Evolutionary conservation across 2,888 invertebrate species (phyloP).

Genomic region (Tribolium freemani): DNA sequence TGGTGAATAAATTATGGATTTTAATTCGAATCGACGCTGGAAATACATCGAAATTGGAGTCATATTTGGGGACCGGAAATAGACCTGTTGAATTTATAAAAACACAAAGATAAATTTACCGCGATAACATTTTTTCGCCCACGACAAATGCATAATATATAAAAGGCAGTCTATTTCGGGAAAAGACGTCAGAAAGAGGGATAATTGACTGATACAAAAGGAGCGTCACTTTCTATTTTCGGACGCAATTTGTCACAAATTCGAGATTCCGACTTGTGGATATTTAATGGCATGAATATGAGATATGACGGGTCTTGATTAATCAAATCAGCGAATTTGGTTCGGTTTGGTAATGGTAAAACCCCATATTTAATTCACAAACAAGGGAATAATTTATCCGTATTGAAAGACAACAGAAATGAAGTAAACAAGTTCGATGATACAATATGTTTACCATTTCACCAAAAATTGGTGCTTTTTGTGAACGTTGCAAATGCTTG

Average conservation of each 20-base stretch:
- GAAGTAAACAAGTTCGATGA: no score
- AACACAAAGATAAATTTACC: not conserved
- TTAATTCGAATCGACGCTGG: slow-evolving; percentile 6
- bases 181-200: not conserved
- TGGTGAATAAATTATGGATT: slow-evolving; percentile 40
- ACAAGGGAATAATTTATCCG: not conserved
- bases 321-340: not conserved
- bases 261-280: not conserved
- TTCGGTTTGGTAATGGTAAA: not conserved
- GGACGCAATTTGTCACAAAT: not conserved
- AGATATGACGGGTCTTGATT: not conserved
- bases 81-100: not conserved
- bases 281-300: not conserved
- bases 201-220: slow-evolving; percentile 3
- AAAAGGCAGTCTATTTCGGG: not conserved
- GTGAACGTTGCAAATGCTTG: not conserved
- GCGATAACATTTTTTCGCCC: not conserved
- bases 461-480: no score
- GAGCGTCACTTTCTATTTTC: not conserved
- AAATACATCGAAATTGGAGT: not conserved
- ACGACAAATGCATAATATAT: not conserved
- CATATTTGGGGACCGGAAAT: not conserved
- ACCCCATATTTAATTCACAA: slow-evolving; percentile 1
- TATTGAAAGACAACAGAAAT: not conserved
- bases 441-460: no score